phyloP scores from a whole-genome alignment of 2,113 vertebrate species.

The Echinops telfairi region DNA sequence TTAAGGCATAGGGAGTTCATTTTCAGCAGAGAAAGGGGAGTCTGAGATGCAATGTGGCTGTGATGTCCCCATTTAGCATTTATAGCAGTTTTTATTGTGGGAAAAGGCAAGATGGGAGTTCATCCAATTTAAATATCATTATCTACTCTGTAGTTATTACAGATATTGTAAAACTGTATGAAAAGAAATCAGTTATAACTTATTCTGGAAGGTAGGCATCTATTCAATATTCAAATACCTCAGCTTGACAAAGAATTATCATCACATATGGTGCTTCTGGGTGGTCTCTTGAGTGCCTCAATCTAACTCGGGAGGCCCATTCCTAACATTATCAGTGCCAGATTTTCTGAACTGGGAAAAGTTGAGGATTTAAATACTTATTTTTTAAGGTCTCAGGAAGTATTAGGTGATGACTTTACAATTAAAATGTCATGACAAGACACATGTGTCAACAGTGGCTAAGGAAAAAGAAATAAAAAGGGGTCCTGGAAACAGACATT shows the following conservation, averaged over 20 bases:
- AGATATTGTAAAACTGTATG: constrained; percentile 8
- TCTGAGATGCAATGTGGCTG: background rate
- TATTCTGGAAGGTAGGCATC: background rate
- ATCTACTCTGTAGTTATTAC: constrained; percentile 1
- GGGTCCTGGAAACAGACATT: too few species aligned
- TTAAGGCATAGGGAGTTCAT: background rate
- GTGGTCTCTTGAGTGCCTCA: background rate
- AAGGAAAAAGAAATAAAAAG: too few species aligned
- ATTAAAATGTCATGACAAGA: background rate
- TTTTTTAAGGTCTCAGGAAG: background rate
- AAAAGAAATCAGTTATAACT: background rate
- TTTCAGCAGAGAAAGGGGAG: constrained; percentile 12
- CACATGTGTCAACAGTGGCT: too few species aligned
- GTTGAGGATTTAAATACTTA: background rate
- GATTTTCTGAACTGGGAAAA: background rate
- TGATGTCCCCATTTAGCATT: background rate
- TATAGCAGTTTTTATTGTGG: constrained; percentile 2
- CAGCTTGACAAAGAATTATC: background rate
- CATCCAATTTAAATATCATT: background rate
- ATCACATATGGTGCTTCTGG: background rate
- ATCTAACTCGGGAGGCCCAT: background rate
- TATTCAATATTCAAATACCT: background rate
- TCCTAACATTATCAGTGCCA: background rate
- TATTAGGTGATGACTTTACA: background rate
- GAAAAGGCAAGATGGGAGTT: constrained; percentile 10